phyloP scores from a whole-genome alignment of 2,113 vertebrate species.

The Castor canadensis region DNA sequence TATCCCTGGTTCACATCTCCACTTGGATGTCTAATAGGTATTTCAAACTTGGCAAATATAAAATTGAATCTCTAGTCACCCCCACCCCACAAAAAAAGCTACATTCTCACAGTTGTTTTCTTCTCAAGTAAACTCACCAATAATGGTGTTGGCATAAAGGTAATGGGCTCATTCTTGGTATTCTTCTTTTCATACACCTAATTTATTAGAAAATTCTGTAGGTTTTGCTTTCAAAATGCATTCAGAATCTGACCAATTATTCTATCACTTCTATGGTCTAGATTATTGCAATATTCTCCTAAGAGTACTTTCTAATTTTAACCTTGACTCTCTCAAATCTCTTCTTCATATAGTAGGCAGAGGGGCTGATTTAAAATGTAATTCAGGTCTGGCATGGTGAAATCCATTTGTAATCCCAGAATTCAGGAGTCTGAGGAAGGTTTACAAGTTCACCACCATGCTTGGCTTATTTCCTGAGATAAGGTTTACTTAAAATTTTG shows the following conservation, averaged over 20 bases:
- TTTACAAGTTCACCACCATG: too few species aligned
- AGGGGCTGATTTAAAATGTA: background rate
- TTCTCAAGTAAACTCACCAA: background rate
- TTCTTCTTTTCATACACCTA: background rate
- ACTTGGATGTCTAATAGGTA: background rate
- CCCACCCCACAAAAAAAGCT: fast-evolving
- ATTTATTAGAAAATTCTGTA: background rate
- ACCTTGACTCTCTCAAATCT: background rate
- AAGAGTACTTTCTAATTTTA: background rate
- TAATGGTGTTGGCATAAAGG: background rate
- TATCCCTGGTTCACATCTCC: background rate
- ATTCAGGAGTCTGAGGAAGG: background rate
- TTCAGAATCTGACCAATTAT: background rate
- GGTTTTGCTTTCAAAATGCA: background rate
- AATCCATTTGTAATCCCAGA: background rate
- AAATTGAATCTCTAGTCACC: background rate
- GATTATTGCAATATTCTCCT: background rate
- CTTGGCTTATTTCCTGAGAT: too few species aligned
- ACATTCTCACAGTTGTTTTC: background rate
- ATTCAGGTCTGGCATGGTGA: background rate
- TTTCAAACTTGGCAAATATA: background rate
- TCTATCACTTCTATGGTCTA: background rate
- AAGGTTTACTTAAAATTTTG: too few species aligned
- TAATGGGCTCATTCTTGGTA: background rate
- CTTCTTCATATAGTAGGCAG: background rate